A percentile compares a stretch with the other conserved stretches of the same genome.
phyloP scores from a whole-genome alignment of 2,797 vertebrate species.

The Cephalopachus bancanus region DNA sequence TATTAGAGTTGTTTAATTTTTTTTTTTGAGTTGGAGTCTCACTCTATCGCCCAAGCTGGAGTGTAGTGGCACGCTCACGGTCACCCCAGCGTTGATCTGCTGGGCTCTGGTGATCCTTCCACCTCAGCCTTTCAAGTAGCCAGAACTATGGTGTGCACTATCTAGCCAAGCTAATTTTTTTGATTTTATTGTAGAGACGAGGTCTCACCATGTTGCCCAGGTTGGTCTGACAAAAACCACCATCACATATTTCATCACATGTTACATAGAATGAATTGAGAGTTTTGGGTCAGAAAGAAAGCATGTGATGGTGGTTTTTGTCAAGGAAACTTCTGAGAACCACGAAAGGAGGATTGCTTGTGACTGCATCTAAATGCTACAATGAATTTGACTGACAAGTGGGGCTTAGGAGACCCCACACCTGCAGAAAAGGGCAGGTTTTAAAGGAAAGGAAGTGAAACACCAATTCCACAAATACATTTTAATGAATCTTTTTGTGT shows the following conservation, averaged over 20 bases:
- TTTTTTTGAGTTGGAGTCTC: neutral
- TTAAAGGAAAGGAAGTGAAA: neutral
- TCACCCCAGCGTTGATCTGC: neutral
- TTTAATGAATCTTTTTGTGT: conserved; percentile 27
- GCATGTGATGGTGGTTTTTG: neutral
- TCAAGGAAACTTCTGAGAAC: neutral
- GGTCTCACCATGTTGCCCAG: neutral
- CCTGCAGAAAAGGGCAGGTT: neutral
- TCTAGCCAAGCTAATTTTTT: neutral
- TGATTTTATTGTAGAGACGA: neutral
- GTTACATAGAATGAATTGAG: neutral
- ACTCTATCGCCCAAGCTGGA: neutral
- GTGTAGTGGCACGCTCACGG: neutral
- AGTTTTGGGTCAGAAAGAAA: neutral
- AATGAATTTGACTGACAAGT: neutral
- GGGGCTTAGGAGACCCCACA: neutral
- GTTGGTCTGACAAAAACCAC: neutral
- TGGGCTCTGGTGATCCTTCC: neutral
- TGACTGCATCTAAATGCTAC: neutral
- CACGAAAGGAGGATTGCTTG: neutral
- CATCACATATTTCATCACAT: no score
- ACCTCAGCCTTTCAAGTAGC: neutral
- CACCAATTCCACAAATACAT: neutral
- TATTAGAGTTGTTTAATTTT: neutral
- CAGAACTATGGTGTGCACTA: neutral